Base-by-base conservation (phyloP, 1,140 invertebrate species). In the Danaus plexippus region DNA sequence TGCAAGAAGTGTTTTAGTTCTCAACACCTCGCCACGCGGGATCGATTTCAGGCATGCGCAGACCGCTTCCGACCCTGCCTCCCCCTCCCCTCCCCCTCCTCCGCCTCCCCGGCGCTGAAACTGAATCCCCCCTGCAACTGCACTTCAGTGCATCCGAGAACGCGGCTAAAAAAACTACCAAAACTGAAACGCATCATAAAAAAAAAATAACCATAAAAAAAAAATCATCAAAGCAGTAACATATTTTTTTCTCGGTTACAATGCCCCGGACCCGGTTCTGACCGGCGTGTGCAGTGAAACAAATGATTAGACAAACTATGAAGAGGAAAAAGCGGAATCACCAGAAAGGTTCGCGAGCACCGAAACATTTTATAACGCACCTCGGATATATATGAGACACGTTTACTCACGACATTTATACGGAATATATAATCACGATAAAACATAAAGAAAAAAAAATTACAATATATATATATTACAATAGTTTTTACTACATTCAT, bases 121-220 rank as follows among this genome's bases (percentile, higher is more conserved):
- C 68, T 71, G 71, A 76, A 70, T 65, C 69, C 67, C 75, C 69
- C 73, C 67, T 81, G 81, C 81, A 78, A 80, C 73, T 85, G 81
- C 81, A 85, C 64, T 82, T 69, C 81, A 87, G 84, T 87, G 81
- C 81, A 87, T 76, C 64, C 67, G 58, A 71, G 71, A 75, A 70
- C 77, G 74, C 72, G 70, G 71, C 66, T 73, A 78, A 77, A 80
- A 73, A 79, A 80, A 61, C 67, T 66, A 61, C 57, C 57, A 66
- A 68, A 67, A 70, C 68, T 60, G 67, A 59, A 66, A 71, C 64
- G 70, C 57, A 7, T 32, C 22, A 32, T 7, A 32, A 6, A 32
- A 32, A n/a, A 32, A 8, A 32, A 32, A 7, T 32, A 32, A 32
- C 22, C 22, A 6, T 1, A 32, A 32, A 32, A 32, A 22, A 32